These are phyloP conservation scores for Drosophila vallismaia DNA, from an alignment of 2,888 invertebrate species.

Conservation along the genomic window DNA sequence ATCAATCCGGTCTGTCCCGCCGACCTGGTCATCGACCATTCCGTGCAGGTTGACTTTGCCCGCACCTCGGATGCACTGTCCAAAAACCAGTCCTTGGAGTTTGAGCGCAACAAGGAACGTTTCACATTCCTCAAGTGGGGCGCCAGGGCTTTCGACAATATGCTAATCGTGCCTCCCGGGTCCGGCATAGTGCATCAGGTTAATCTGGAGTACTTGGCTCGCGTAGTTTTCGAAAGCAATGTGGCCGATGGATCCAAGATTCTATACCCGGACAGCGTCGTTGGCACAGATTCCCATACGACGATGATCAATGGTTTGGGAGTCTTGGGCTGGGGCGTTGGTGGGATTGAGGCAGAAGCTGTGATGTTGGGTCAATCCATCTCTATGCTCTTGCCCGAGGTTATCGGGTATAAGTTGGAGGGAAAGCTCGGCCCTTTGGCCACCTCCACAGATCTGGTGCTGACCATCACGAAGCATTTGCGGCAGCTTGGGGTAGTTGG, in stretches of 20 bases:
- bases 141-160: constrained; percentile 96
- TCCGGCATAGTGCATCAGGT: constrained; percentile 99
- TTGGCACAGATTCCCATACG: constrained; percentile 99
- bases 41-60: constrained; percentile 97
- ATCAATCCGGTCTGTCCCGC: constrained; percentile 99
- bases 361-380: constrained; percentile 99
- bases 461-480: constrained; percentile 98
- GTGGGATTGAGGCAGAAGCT: constrained; percentile 99
- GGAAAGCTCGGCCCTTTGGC: constrained; percentile 92
- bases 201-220: constrained; percentile 96
- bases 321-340: constrained; percentile 98
- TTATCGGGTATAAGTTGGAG: constrained; percentile 95
- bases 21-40: constrained; percentile 99
- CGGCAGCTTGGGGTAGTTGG: constrained; percentile 98
- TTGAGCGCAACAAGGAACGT: constrained; percentile 96
- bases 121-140: constrained; percentile 99
- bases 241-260: constrained; percentile 81
- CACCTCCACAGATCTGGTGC: constrained; percentile 98
- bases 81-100: constrained; percentile 97
- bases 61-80: constrained; percentile 93
- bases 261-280: constrained; percentile 95
- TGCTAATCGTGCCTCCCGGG: constrained; percentile 98
- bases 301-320: constrained; percentile 99
- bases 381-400: constrained; percentile 97
- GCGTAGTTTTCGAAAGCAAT: constrained; percentile 92